Percentiles rank a stretch among this genome's conserved stretches.
phyloP scores from a whole-genome alignment of 2,888 invertebrate species.

The Brenthis daphne region DNA sequence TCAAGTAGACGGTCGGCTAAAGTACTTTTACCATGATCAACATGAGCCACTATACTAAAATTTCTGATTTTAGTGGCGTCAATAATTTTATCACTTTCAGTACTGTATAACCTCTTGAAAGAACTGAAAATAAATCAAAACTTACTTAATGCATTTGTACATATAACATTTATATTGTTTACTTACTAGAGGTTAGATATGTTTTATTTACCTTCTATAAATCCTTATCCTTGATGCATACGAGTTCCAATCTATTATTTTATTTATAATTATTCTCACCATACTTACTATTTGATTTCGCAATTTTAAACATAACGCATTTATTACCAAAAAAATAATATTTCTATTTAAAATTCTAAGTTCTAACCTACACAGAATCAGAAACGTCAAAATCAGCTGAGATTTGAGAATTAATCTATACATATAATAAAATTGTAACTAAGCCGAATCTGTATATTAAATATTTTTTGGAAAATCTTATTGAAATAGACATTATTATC shows the following conservation, averaged over 20 bases:
- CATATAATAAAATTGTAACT: no score
- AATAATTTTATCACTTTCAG: constrained; percentile 46
- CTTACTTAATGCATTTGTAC: not conserved
- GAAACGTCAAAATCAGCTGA: constrained; percentile 29
- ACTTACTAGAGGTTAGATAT: not conserved
- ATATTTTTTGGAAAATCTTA: no score
- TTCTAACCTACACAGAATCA: not conserved
- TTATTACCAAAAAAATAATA: not conserved
- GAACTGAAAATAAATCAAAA: constrained; percentile 14
- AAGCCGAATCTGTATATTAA: no score
- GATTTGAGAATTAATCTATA: no score
- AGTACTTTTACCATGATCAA: constrained; percentile 99
- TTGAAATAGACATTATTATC: no score
- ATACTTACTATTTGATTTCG: constrained; percentile 23
- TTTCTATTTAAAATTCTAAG: not conserved
- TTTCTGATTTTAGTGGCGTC: constrained; percentile 87
- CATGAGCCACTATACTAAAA: constrained; percentile 99
- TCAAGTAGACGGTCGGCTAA: constrained; percentile 97
- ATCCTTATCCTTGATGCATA: constrained; percentile 23
- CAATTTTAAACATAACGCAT: not conserved
- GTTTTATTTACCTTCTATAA: constrained; percentile 28
- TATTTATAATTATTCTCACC: constrained; percentile 30
- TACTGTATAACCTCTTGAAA: constrained; percentile 51
- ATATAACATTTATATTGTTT: not conserved
- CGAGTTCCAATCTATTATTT: constrained; percentile 22